phyloP scores from a whole-genome alignment of 2,113 vertebrate species.

The Natator depressus region DNA sequence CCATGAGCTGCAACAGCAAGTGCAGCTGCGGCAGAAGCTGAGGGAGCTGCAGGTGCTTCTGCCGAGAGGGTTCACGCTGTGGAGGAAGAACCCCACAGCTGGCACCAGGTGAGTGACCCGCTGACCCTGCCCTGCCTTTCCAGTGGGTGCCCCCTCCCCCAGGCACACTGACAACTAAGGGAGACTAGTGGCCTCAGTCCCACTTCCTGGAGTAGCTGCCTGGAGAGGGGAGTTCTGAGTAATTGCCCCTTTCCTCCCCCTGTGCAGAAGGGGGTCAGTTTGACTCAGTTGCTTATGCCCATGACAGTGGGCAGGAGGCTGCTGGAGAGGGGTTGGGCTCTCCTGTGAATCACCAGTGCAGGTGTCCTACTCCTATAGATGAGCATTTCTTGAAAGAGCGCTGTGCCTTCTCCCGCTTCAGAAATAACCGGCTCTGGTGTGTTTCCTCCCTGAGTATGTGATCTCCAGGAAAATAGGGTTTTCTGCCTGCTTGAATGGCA shows the following conservation, averaged over 20 bases:
- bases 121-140: not conserved
- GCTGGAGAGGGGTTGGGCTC: not conserved
- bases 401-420: not conserved
- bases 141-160: not conserved
- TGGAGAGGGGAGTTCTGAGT: not conserved
- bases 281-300: not conserved
- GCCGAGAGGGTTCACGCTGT: slow-evolving; percentile 92
- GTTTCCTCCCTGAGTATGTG: not conserved
- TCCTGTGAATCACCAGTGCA: not conserved
- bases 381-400: not conserved
- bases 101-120: slow-evolving; percentile 65
- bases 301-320: not conserved
- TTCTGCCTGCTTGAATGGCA: not conserved
- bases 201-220: not conserved
- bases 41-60: slow-evolving; percentile 90
- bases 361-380: not conserved
- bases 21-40: slow-evolving; percentile 92
- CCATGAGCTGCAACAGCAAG: slow-evolving; percentile 77
- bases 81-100: slow-evolving; percentile 84
- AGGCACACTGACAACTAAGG: not conserved
- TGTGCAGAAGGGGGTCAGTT: not conserved
- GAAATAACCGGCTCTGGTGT: not conserved
- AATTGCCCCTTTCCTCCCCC: too few relatives aligned
- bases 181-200: not conserved
- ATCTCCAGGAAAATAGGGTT: not conserved